Conservation (phyloP, 2,888 invertebrate species). For the Pseudolycoriella hygida region DNA sequence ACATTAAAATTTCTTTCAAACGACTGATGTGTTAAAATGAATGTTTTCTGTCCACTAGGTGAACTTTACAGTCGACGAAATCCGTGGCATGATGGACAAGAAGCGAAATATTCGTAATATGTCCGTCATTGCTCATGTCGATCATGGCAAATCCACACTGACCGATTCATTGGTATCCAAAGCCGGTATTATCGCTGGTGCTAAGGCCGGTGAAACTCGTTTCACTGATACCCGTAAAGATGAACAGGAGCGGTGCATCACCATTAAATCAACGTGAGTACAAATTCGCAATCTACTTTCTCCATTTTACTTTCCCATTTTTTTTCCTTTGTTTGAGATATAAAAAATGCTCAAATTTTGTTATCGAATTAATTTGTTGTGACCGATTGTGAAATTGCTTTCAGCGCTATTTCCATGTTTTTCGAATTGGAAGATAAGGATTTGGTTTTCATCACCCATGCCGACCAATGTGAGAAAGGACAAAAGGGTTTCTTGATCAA, state of each 20-base stretch:
- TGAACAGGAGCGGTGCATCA: constrained; percentile 99
- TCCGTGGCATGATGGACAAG: constrained; percentile 99
- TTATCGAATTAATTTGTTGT: neutral
- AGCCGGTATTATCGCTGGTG: constrained; percentile 98
- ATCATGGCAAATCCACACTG: constrained; percentile 98
- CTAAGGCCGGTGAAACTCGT: constrained; percentile 96
- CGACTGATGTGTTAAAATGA: neutral
- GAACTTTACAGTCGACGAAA: constrained; percentile 99
- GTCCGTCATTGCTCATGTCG: constrained; percentile 99
- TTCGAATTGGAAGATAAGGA: constrained; percentile 94
- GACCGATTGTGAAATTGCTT: constrained; percentile 16
- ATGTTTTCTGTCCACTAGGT: constrained; percentile 42
- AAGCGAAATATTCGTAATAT: constrained; percentile 99
- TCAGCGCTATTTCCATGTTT: constrained; percentile 97
- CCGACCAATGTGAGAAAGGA: constrained; percentile 78
- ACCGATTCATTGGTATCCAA: constrained; percentile 99
- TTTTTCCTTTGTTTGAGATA: neutral
- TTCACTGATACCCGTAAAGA: constrained; percentile 99
- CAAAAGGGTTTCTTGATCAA: constrained; percentile 98
- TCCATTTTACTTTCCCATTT: constrained; percentile 6
- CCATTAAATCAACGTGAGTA: constrained; percentile 69
- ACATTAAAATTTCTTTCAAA: no score
- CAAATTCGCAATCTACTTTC: constrained; percentile 1
- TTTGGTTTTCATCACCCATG: constrained; percentile 77
- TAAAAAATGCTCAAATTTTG: neutral